These are phyloP conservation scores for Limosa lapponica DNA, from an alignment of 2,797 vertebrate species.

Conservation along the genomic window DNA sequence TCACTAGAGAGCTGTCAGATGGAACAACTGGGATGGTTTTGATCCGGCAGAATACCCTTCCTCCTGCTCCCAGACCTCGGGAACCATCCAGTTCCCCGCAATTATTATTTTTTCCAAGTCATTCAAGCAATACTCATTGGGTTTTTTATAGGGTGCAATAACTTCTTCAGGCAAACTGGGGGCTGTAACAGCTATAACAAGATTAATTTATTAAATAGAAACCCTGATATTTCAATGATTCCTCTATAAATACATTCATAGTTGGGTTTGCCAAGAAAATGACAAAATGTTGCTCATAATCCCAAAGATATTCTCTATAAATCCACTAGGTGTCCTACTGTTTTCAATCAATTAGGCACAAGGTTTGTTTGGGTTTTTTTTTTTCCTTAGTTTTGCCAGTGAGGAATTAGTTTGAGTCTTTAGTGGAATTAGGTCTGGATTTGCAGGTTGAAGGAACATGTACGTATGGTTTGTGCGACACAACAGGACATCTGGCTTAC, in stretches of 20 bases:
- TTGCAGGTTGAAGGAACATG: background rate
- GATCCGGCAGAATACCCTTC: slow-evolving; percentile 40
- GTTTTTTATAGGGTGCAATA: background rate
- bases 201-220: slow-evolving; percentile 31
- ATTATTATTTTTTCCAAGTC: background rate
- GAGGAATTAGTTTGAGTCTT: background rate
- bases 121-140: background rate
- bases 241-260: background rate
- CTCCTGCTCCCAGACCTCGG: background rate
- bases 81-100: slow-evolving; percentile 11
- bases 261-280: slow-evolving; percentile 32
- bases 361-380: background rate
- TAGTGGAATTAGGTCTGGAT: slow-evolving; percentile 9
- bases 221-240: background rate
- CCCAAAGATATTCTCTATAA: slow-evolving; percentile 14
- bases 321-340: slow-evolving; percentile 74
- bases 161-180: background rate
- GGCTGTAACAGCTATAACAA: background rate
- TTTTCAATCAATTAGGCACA: slow-evolving; percentile 55
- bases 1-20: slow-evolving; percentile 55
- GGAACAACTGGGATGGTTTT: slow-evolving; percentile 49
- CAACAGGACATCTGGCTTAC: background rate
- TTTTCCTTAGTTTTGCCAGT: background rate
- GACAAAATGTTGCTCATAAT: background rate
- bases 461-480: background rate